These are phyloP conservation scores for Mugil cephalus DNA, from an alignment of 2,113 vertebrate genomes.

Conservation along the genomic window DNA sequence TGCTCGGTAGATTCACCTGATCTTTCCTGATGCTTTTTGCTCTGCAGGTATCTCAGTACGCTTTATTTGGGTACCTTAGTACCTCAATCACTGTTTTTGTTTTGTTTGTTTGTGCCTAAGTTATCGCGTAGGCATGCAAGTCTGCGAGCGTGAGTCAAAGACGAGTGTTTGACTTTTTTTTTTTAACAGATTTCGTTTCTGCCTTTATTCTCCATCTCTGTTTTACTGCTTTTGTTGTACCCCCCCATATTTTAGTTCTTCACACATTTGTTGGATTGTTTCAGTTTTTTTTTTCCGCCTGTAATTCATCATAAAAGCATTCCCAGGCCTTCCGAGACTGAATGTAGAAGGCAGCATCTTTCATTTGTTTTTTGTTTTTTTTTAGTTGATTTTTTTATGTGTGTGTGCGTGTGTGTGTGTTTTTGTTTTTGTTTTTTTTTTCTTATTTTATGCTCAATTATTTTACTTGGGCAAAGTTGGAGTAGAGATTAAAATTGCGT, in stretches of 20 bases:
- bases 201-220: conserved; percentile 50
- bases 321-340: conserved; percentile 51
- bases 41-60: conserved; percentile 50
- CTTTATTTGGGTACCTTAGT: conserved; percentile 14
- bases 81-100: conserved; percentile 59
- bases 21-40: conserved; percentile 71
- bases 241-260: conserved; percentile 55
- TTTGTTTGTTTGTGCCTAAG: conserved; percentile 55
- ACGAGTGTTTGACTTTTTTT: conserved; percentile 66
- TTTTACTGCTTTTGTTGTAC: conserved; percentile 52
- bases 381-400: conserved; percentile 12
- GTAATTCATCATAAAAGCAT: conserved; percentile 49
- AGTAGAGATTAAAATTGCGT: conserved; percentile 35
- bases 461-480: conserved; percentile 33
- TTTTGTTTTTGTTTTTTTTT: no score
- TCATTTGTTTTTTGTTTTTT: conserved; percentile 50
- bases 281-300: conserved; percentile 24
- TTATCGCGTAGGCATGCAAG: conserved; percentile 48
- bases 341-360: conserved; percentile 53
- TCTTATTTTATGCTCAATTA: conserved; percentile 22
- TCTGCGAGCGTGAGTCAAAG: conserved; percentile 46
- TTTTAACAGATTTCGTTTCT: conserved; percentile 48
- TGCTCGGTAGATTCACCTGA: conserved; percentile 68
- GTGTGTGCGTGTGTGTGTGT: no score
- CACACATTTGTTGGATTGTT: conserved; percentile 40